Evolutionary conservation across 2,888 invertebrate genomes (phyloP).

Genomic region (Magallana nippona): DNA sequence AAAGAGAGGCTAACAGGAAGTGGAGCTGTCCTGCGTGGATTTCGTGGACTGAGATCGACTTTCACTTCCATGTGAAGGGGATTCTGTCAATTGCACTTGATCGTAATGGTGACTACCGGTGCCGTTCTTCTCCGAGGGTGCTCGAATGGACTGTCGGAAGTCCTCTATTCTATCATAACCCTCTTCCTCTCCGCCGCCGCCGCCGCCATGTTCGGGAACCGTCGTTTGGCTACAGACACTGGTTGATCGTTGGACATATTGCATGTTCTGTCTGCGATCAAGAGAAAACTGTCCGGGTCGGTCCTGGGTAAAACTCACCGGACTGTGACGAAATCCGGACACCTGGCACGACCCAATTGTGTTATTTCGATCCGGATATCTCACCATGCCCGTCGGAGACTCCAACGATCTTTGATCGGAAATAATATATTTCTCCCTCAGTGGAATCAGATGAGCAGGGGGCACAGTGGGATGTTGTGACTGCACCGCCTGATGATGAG

Average conservation of each 20-base stretch:
- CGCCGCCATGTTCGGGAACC: background rate
- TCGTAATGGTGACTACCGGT: slow-evolving; percentile 10
- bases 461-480: slow-evolving; percentile 10
- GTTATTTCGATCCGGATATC: slow-evolving; percentile 24
- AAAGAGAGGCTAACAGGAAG: background rate
- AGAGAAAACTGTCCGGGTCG: slow-evolving; percentile 39
- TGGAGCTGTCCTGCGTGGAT: slow-evolving; percentile 6
- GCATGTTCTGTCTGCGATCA: slow-evolving; percentile 36
- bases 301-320: slow-evolving; percentile 12
- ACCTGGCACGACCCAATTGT: slow-evolving; percentile 30
- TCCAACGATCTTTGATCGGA: slow-evolving; percentile 19
- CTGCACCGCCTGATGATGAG: slow-evolving; percentile 16
- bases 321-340: slow-evolving; percentile 34
- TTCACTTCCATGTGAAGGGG: slow-evolving; percentile 10
- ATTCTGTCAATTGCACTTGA: slow-evolving; percentile 38
- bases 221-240: slow-evolving; percentile 41
- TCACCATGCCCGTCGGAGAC: background rate
- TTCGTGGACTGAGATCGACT: slow-evolving; percentile 16
- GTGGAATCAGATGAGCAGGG: slow-evolving; percentile 25
- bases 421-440: slow-evolving; percentile 37
- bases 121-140: slow-evolving; percentile 12
- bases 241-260: slow-evolving; percentile 17
- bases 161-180: slow-evolving; percentile 47
- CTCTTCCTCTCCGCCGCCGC: slow-evolving; percentile 45
- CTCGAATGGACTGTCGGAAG: slow-evolving; percentile 36